Evolutionary conservation across 2,888 invertebrate species (phyloP).

Genomic region (Athrips mouffetella): DNA sequence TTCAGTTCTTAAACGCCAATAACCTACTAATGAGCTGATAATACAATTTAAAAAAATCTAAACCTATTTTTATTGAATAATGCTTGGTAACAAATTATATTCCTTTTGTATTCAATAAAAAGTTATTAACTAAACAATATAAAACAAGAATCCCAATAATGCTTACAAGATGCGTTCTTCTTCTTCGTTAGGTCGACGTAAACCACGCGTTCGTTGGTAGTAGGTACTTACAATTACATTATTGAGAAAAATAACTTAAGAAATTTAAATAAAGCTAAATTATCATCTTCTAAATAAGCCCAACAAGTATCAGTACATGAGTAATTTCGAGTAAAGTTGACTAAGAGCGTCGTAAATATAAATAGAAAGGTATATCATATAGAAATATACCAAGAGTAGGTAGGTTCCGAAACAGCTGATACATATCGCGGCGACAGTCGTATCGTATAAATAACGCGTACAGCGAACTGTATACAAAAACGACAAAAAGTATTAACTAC

Average conservation of each 20-base stretch:
- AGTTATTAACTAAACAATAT: conserved; percentile 64
- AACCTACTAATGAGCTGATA: conserved; percentile 77
- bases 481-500: conserved; percentile 53
- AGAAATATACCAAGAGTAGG: conserved; percentile 26
- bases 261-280: conserved; percentile 70
- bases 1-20: conserved; percentile 79
- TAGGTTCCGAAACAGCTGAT: conserved; percentile 46
- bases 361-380: conserved; percentile 15
- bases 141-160: conserved; percentile 65
- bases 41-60: conserved; percentile 75
- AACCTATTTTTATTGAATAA: conserved; percentile 74
- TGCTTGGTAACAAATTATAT: conserved; percentile 77
- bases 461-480: conserved; percentile 24
- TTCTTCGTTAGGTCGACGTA: not conserved
- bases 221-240: conserved; percentile 43
- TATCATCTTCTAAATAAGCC: conserved; percentile 59
- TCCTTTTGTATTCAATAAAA: conserved; percentile 74
- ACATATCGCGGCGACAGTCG: conserved; percentile 49
- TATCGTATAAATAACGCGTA: conserved; percentile 28
- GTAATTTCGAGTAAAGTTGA: conserved; percentile 47
- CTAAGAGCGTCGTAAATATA: conserved; percentile 39
- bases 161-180: conserved; percentile 27
- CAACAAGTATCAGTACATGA: conserved; percentile 50
- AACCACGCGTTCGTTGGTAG: conserved; percentile 5
- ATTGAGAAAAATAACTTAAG: conserved; percentile 69